Evolutionary conservation across 2,113 vertebrate species (phyloP).

Genomic region (Saccopteryx bilineata): DNA sequence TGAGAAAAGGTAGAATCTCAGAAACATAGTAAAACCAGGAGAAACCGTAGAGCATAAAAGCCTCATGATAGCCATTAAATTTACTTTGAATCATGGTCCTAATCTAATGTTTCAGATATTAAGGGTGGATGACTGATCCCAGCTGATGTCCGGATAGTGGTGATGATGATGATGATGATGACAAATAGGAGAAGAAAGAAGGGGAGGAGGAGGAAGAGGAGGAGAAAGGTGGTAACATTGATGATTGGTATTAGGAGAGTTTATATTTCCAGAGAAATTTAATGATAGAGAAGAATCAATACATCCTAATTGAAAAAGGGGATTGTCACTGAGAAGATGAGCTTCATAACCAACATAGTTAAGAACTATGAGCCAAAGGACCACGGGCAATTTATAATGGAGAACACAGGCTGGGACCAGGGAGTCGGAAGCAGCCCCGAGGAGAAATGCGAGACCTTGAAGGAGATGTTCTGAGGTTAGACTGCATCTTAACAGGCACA

Average conservation of each 20-base stretch:
- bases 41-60: neutral
- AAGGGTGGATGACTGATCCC: neutral
- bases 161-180: neutral
- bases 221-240: neutral
- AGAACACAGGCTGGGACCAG: neutral
- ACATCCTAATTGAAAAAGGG: neutral
- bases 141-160: neutral
- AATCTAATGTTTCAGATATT: neutral
- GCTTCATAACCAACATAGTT: neutral
- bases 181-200: neutral
- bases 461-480: constrained; percentile 44
- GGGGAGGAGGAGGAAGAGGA: neutral
- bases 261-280: constrained; percentile 16
- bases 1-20: neutral
- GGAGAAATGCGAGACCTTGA: constrained; percentile 62
- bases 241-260: neutral
- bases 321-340: neutral
- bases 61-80: neutral
- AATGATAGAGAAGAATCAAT: neutral
- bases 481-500: constrained; percentile 76
- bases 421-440: neutral
- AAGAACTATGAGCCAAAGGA: neutral
- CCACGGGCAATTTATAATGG: neutral
- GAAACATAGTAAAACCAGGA: neutral
- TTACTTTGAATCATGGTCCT: neutral